These are phyloP conservation scores for Nephrotoma guestfalica DNA, from an alignment of 2,888 invertebrate genomes.

Conservation along the genomic window DNA sequence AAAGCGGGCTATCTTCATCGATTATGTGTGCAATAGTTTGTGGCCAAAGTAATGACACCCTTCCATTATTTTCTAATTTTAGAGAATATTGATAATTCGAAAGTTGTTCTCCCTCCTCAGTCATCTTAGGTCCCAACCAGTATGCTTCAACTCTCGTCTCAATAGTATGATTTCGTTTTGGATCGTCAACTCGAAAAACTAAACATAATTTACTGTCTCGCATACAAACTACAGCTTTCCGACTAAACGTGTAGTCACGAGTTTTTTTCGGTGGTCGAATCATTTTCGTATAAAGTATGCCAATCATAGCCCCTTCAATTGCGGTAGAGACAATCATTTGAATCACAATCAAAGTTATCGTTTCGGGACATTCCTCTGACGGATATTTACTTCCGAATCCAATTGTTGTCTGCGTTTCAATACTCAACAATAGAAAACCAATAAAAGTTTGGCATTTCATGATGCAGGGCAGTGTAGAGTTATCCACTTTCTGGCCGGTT, in stretches of 20 bases:
- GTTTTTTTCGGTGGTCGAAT: conserved; percentile 45
- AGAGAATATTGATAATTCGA: conserved; percentile 54
- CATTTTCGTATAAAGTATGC: conserved; percentile 81
- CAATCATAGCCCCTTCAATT: conserved; percentile 69
- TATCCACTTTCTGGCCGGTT: conserved; percentile 33
- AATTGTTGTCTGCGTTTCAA: conserved; percentile 86
- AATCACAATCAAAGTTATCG: conserved; percentile 76
- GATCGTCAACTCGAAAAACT: conserved; percentile 80
- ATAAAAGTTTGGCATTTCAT: conserved; percentile 67
- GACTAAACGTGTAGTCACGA: conserved; percentile 18
- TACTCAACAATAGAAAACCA: conserved; percentile 79
- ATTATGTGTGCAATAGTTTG: conserved; percentile 66
- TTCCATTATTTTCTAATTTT: conserved; percentile 41
- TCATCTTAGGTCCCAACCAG: conserved; percentile 13
- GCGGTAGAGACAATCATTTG: conserved; percentile 78
- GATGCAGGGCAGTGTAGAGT: conserved; percentile 66
- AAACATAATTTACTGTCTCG: conserved; percentile 68
- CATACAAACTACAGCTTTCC: conserved; percentile 69
- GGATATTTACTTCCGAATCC: conserved; percentile 78
- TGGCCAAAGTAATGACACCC: conserved; percentile 64
- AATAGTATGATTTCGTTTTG: conserved; percentile 81
- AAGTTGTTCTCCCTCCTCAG: conserved; percentile 50
- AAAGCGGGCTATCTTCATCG: conserved; percentile 56
- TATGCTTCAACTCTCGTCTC: conserved; percentile 68
- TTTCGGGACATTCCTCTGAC: conserved; percentile 80